These are phyloP conservation scores for Phasia obesa DNA, from an alignment of 2,888 invertebrate genomes.

Conservation along the genomic window DNA sequence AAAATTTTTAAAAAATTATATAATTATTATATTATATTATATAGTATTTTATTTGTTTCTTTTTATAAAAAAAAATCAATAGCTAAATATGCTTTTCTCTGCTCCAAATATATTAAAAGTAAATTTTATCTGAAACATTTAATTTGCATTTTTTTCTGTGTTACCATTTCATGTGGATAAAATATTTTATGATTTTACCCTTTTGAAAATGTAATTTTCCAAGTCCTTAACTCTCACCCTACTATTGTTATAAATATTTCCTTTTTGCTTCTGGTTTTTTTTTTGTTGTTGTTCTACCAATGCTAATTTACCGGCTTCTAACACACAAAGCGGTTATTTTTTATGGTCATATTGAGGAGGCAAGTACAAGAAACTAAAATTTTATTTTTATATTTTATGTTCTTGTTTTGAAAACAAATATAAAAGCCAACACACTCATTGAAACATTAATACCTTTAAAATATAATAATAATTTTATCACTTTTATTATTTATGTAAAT, in stretches of 20 bases:
- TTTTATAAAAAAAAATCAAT: background rate
- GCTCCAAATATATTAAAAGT: background rate
- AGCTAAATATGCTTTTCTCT: background rate
- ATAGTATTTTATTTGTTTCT: no score
- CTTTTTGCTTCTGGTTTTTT: constrained; percentile 28
- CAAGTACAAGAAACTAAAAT: background rate
- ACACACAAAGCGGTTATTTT: background rate
- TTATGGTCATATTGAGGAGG: background rate
- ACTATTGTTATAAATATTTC: constrained; percentile 15
- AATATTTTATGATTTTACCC: constrained; percentile 28
- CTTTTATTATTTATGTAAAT: constrained; percentile 50
- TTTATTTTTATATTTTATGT: constrained; percentile 43
- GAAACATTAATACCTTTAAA: background rate
- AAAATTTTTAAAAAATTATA: no score
- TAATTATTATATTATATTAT: no score
- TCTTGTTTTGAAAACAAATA: constrained; percentile 12
- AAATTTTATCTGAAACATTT: constrained; percentile 4
- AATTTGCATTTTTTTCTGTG: background rate
- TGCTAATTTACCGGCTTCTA: constrained; percentile 48
- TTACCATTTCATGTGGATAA: background rate
- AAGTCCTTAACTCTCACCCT: constrained; percentile 46
- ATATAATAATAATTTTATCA: constrained; percentile 57
- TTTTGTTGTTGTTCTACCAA: background rate
- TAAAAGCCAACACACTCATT: background rate
- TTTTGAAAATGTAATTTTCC: constrained; percentile 53